Conservation (phyloP, 2,113 vertebrate species). For the Heterocephalus glaber region DNA sequence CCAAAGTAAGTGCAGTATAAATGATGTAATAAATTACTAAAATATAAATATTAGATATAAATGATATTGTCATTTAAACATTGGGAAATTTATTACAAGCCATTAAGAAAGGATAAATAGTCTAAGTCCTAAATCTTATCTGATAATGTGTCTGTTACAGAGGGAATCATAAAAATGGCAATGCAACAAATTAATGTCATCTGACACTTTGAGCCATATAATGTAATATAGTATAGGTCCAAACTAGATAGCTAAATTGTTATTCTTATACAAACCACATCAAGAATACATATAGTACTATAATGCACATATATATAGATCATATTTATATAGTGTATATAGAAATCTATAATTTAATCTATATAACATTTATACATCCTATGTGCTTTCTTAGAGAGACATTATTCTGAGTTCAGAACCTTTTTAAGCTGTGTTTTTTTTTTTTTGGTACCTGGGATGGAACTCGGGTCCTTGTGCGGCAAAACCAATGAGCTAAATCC, state of each 20-base stretch:
- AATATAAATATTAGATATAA: not conserved
- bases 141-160: not conserved
- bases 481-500: too few species aligned
- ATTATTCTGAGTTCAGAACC: not conserved
- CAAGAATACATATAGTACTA: not conserved
- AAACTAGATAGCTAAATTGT: not conserved
- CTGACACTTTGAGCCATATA: not conserved
- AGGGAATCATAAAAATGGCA: not conserved
- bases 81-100: not conserved
- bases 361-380: not conserved
- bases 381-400: not conserved
- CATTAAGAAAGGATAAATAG: not conserved
- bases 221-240: not conserved
- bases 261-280: not conserved
- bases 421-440: too few species aligned
- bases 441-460: too few species aligned
- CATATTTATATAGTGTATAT: not conserved
- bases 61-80: not conserved
- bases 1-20: not conserved
- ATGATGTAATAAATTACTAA: not conserved
- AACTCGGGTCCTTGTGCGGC: too few species aligned
- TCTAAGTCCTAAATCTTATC: not conserved
- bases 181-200: not conserved
- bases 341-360: not conserved
- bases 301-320: not conserved